Evolutionary conservation across 2,797 vertebrate genomes (phyloP).

Genomic region (Malacoraja senta): DNA sequence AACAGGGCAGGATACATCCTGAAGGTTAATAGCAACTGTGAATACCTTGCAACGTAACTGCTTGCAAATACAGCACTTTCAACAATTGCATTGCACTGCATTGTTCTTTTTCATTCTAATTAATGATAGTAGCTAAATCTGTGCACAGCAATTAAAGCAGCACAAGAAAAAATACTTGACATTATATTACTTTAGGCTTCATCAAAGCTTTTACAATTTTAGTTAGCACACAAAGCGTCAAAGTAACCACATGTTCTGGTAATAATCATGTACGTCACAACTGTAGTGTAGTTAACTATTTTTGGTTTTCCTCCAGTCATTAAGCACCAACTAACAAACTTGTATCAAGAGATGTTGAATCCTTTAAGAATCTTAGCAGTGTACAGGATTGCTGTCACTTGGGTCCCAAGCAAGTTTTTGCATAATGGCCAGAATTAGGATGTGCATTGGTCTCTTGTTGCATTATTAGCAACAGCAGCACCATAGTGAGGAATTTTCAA

Average conservation of each 20-base stretch:
- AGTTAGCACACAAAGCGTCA: slow-evolving; percentile 46
- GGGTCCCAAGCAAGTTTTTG: slow-evolving; percentile 41
- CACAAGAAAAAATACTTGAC: slow-evolving; percentile 44
- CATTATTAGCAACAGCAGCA: slow-evolving; percentile 65
- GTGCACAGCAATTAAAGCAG: slow-evolving; percentile 41
- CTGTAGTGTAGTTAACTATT: slow-evolving; percentile 34
- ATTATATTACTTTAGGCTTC: slow-evolving; percentile 47
- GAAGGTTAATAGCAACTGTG: slow-evolving; percentile 41
- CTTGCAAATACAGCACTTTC: neutral
- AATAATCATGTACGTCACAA: slow-evolving; percentile 37
- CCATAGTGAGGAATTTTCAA: slow-evolving; percentile 84
- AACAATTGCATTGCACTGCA: neutral
- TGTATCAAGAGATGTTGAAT: slow-evolving; percentile 32
- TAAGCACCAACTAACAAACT: slow-evolving; percentile 34
- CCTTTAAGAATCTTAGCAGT: slow-evolving; percentile 15
- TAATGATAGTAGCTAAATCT: slow-evolving; percentile 35
- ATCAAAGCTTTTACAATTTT: slow-evolving; percentile 43
- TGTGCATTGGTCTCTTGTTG: slow-evolving; percentile 54
- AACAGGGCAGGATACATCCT: slow-evolving; percentile 43
- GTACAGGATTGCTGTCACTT: slow-evolving; percentile 42
- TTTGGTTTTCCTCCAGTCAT: slow-evolving; percentile 36
- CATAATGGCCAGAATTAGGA: slow-evolving; percentile 45
- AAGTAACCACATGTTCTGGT: slow-evolving; percentile 46
- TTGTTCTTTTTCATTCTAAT: neutral
- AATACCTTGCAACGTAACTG: slow-evolving; percentile 28